Evolutionary conservation across 2,113 vertebrate genomes (phyloP).

Genomic region (Melanostigma gelatinosum): DNA sequence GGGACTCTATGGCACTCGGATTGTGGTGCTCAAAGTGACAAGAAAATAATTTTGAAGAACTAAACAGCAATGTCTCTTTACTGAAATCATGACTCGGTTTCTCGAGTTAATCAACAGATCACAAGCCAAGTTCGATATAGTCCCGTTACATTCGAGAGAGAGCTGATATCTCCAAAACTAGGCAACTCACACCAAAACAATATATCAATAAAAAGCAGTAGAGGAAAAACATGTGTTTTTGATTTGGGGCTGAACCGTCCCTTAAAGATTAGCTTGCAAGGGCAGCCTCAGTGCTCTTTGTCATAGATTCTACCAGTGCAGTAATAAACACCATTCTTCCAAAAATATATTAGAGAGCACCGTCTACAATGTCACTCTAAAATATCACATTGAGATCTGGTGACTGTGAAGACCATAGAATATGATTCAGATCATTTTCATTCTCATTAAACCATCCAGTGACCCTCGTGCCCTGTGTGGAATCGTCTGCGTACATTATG

Average conservation of each 20-base stretch:
- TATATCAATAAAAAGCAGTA: not conserved
- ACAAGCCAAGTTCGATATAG: not conserved
- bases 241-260: not conserved
- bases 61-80: no score
- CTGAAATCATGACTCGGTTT: no score
- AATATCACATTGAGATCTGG: not conserved
- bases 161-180: not conserved
- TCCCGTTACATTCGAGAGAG: not conserved
- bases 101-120: no score
- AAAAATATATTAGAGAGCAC: not conserved
- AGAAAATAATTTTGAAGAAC: no score
- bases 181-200: not conserved
- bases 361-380: conserved; percentile 1
- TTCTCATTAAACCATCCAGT: conserved; percentile 54
- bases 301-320: not conserved
- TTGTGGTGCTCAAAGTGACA: no score
- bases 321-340: not conserved
- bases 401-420: not conserved
- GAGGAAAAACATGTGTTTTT: not conserved
- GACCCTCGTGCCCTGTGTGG: conserved; percentile 42
- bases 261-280: not conserved
- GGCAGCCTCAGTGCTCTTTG: not conserved
- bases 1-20: not conserved
- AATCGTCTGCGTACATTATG: conserved; percentile 66
- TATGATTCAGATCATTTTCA: conserved; percentile 52